Evolutionary conservation across 2,113 vertebrate species (phyloP).

Genomic region (Oncorhynchus gorbuscha): DNA sequence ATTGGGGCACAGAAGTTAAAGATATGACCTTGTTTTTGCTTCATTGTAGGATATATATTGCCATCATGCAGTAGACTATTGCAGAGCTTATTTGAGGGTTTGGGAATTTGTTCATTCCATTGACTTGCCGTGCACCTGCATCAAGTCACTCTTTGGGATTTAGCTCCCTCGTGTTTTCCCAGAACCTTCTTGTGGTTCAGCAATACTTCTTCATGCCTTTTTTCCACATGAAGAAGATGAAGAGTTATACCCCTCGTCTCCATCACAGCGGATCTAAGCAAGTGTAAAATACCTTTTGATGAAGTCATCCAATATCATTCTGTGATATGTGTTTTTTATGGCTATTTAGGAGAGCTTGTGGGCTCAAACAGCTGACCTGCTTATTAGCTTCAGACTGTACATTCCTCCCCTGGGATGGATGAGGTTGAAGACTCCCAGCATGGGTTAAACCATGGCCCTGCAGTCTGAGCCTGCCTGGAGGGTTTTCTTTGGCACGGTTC

Average conservation of each 20-base stretch:
- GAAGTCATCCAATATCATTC: neutral
- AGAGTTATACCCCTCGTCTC: neutral
- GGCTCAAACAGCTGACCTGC: conserved; percentile 13
- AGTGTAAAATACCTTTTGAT: conserved; percentile 8
- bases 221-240: neutral
- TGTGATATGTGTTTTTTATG: conserved; percentile 3
- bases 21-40: too few species aligned
- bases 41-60: neutral
- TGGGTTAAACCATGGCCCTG: conserved; percentile 54
- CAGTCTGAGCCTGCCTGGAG: conserved; percentile 56
- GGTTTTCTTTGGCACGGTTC: conserved; percentile 55
- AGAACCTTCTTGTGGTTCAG: neutral
- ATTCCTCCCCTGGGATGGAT: conserved; percentile 67
- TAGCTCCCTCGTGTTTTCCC: neutral
- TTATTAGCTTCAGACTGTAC: conserved; percentile 44
- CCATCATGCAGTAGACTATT: neutral
- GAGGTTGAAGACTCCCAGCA: conserved; percentile 64
- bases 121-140: neutral
- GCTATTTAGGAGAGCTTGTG: conserved; percentile 10
- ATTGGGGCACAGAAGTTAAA: too few species aligned
- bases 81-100: neutral
- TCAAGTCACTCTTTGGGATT: neutral
- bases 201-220: neutral
- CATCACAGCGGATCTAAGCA: neutral
- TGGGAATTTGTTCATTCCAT: neutral